Base-by-base conservation (phyloP, 1,140 invertebrate species). In the Heterodera schachtii region DNA sequence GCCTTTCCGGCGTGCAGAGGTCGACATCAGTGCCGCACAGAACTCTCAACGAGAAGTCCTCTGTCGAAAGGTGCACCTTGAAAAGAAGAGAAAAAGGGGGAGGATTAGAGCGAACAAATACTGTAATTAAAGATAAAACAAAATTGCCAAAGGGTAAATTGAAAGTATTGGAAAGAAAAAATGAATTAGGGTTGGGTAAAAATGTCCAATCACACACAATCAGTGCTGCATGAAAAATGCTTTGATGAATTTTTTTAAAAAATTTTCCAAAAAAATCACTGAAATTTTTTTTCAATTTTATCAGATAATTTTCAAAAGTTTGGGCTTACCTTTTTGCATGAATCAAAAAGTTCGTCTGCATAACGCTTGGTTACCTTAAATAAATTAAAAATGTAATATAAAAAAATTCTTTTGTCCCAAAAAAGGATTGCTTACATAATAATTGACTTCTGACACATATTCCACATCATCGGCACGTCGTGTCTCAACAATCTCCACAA, bases 401-500 rank as follows among this genome's bases (percentile, higher is more conserved):
- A 31, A 31, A 31, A 31, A 31, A 31, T 31, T 31, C n/a, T n/a
- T 77, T n/a, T 46, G 57, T 9, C 31, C 7, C 2, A 77, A 70
- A 77, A 69, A 3, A 3, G 8, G 3, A 60, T 46, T 31, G 31
- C 49, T 11, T 82, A 88, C 80, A 71, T 47, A 81, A 74, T 84
- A 84, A 69, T 85, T 76, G 52, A 86, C 81, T 43, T 52, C 44
- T 7, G 81, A 81, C 46, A 82, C 81, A 49, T 87, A 86, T 21
- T 9, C 80, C 47, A 82, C 71, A 60, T 82, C 19, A 64, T 70
- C 80, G 31, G 74, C 21, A 57, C 81, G 77, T 21, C 31, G 52
- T 21, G 78, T 81, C 77, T 47, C 64, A 9, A 43, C 70, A 69
- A 78, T 78, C 7, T 78, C 91, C 9, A 96, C 88, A 87, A 94